Evolutionary conservation across 2,797 vertebrate species (phyloP).

Genomic region (Acestrorhynchus altus): DNA sequence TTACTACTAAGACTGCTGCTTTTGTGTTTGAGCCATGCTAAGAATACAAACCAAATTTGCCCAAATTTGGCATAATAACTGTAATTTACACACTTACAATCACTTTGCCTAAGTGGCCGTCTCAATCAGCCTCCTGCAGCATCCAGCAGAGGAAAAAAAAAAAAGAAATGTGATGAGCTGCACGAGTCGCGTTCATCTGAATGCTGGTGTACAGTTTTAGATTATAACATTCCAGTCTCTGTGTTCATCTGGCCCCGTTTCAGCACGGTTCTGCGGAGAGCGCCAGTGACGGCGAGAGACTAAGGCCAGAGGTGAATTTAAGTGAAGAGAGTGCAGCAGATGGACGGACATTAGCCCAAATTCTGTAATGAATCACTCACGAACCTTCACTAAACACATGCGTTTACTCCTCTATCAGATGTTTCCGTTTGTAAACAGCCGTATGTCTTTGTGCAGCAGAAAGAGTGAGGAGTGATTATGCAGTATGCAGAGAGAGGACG

Average conservation of each 20-base stretch:
- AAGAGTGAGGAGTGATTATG: constrained; percentile 23
- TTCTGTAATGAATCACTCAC: neutral
- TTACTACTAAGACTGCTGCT: neutral
- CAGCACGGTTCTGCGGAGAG: neutral
- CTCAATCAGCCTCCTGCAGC: constrained; percentile 15
- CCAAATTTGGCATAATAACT: constrained; percentile 18
- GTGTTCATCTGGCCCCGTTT: neutral
- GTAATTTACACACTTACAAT: constrained; percentile 23
- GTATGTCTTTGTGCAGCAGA: constrained; percentile 29
- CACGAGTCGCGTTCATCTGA: neutral
- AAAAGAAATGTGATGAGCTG: neutral
- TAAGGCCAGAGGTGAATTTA: neutral
- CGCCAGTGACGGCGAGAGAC: neutral
- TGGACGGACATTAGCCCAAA: neutral
- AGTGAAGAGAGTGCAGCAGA: neutral
- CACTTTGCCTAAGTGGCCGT: constrained; percentile 7
- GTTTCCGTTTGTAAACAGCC: neutral
- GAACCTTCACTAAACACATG: neutral
- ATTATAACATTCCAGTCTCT: neutral
- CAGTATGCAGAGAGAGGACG: constrained; percentile 24
- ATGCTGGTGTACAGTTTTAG: neutral
- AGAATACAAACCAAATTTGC: constrained; percentile 13
- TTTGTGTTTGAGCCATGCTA: constrained; percentile 11
- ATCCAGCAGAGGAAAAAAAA: neutral
- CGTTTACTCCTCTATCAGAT: neutral